Conservation (phyloP, 2,113 vertebrate species). For the Sylvia atricapilla region DNA sequence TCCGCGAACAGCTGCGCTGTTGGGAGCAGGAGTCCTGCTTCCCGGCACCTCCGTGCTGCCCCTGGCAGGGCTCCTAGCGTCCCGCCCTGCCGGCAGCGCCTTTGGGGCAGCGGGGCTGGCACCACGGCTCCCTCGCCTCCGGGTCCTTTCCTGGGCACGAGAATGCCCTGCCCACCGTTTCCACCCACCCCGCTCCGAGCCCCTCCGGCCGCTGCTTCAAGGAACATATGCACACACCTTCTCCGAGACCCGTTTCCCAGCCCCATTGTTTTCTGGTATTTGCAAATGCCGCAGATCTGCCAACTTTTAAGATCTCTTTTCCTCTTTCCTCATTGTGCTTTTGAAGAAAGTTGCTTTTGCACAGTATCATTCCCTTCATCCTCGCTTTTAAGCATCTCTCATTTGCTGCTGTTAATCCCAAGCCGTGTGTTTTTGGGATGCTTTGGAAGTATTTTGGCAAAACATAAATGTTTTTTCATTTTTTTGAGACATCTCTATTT, state of each 20-base stretch:
- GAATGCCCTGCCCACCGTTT: not conserved
- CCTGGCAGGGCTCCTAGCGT: accelerated
- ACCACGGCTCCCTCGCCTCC: accelerated
- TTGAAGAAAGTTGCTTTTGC: not conserved
- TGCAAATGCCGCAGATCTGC: not conserved
- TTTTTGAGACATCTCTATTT: not conserved
- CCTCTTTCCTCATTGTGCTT: not conserved
- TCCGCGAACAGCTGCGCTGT: not conserved
- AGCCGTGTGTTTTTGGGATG: not conserved
- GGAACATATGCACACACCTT: accelerated
- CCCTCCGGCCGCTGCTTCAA: not conserved
- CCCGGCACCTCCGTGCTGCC: not conserved
- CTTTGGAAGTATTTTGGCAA: not conserved
- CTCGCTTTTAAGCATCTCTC: not conserved
- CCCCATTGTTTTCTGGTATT: not conserved
- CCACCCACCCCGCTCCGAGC: not conserved
- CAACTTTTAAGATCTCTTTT: not conserved
- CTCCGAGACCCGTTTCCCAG: not conserved
- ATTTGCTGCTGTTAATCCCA: not conserved
- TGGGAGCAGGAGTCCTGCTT: not conserved
- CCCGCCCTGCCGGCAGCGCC: accelerated
- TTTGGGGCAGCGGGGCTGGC: not conserved
- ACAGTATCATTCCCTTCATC: not conserved
- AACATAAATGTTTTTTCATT: not conserved
- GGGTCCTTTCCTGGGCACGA: accelerated